These are phyloP conservation scores for Scaptomyza flava DNA, from an alignment of 2,888 invertebrate genomes.

Conservation along the genomic window DNA sequence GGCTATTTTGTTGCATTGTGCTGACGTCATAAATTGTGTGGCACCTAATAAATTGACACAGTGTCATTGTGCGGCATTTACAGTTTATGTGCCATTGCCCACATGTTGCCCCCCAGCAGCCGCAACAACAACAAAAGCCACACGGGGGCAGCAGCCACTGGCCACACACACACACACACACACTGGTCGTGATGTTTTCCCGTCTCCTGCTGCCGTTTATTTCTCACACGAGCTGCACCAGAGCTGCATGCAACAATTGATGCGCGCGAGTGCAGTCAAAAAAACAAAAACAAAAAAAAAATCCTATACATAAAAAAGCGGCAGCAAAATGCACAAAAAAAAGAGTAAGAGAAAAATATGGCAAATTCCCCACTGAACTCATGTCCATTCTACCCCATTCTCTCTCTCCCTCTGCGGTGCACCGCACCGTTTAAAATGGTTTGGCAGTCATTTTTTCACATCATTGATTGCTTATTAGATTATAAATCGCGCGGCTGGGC, in stretches of 20 bases:
- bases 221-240: conserved; percentile 33
- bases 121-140: conserved; percentile 8
- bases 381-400: too few relatives aligned
- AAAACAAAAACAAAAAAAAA: conserved; percentile 19
- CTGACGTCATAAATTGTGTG: conserved; percentile 70
- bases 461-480: conserved; percentile 82
- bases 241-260: conserved; percentile 71
- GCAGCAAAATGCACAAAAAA: conserved; percentile 40
- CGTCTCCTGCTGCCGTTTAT: conserved; percentile 25
- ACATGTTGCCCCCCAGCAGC: neutral
- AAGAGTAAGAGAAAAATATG: conserved; percentile 19
- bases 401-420: conserved; percentile 53
- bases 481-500: conserved; percentile 68
- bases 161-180: conserved; percentile 1
- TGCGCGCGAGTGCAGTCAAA: conserved; percentile 48
- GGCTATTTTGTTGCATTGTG: conserved; percentile 29
- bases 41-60: conserved; percentile 80
- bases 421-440: conserved; percentile 77
- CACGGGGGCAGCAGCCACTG: conserved; percentile 17
- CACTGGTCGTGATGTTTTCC: conserved; percentile 15
- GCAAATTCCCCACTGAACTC: conserved; percentile 22
- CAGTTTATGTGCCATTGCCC: conserved; percentile 61
- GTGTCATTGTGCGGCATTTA: conserved; percentile 80
- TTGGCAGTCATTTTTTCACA: conserved; percentile 80
- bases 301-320: conserved; percentile 19